A percentile compares a stretch with the other conserved stretches of the same genome.
These are phyloP conservation scores for Lasioglossum vierecki DNA, from an alignment of 2,888 invertebrate genomes.

Conservation along the genomic window DNA sequence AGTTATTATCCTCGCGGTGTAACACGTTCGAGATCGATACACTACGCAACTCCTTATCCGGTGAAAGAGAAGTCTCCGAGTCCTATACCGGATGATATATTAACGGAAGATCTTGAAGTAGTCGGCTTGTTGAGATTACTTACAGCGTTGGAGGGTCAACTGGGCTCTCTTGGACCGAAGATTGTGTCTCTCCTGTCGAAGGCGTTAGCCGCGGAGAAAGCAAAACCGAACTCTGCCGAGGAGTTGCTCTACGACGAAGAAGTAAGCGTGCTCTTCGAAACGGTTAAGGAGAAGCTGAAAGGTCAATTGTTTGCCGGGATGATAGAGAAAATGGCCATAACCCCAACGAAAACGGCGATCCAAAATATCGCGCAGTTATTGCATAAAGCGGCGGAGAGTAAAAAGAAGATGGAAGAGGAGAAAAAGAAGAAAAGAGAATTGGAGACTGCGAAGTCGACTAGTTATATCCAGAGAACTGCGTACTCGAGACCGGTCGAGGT, in stretches of 20 bases:
- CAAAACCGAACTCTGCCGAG: slow-evolving; percentile 89
- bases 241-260: slow-evolving; percentile 89
- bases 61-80: slow-evolving; percentile 78
- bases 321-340: slow-evolving; percentile 87
- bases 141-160: slow-evolving; percentile 92
- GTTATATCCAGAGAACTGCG: slow-evolving; percentile 68
- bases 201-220: slow-evolving; percentile 91
- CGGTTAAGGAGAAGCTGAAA: slow-evolving; percentile 93
- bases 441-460: slow-evolving; percentile 73
- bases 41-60: slow-evolving; percentile 81
- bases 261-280: slow-evolving; percentile 91
- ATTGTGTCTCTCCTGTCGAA: slow-evolving; percentile 91
- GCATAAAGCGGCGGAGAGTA: slow-evolving; percentile 87
- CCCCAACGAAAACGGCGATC: slow-evolving; percentile 90
- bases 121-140: slow-evolving; percentile 88
- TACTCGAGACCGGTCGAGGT: slow-evolving; percentile 72
- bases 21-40: slow-evolving; percentile 70
- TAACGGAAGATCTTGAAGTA: slow-evolving; percentile 81
- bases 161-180: slow-evolving; percentile 94
- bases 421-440: slow-evolving; percentile 79
- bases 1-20: slow-evolving; percentile 65
- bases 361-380: slow-evolving; percentile 91
- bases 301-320: slow-evolving; percentile 91
- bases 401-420: slow-evolving; percentile 83
- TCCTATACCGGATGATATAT: slow-evolving; percentile 74